Conservation (phyloP, 2,113 vertebrate genomes). For the Corythornis madagascariensis region DNA sequence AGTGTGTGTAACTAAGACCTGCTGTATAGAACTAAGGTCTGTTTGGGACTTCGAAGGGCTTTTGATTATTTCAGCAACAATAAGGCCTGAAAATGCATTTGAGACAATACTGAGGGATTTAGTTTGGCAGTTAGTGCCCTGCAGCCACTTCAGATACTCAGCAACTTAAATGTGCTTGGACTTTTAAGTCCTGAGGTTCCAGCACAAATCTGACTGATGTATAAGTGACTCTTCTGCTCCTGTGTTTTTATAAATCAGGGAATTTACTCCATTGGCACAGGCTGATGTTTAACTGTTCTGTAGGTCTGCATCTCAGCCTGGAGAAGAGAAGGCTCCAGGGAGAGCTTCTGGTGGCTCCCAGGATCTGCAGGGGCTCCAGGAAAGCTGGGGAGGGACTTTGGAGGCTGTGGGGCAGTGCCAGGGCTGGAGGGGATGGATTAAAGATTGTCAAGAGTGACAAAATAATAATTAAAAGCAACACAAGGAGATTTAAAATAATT, state of each 20-base stretch:
- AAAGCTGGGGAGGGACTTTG: too few species aligned
- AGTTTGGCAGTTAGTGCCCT: not conserved
- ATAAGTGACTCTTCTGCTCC: not conserved
- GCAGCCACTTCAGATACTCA: not conserved
- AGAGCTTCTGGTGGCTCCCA: too few species aligned
- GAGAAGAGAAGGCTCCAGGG: too few species aligned
- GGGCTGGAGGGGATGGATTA: not conserved
- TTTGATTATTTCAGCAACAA: not conserved
- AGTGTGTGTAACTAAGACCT: not conserved
- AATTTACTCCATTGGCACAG: not conserved
- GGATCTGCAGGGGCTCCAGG: too few species aligned
- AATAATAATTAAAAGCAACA: not conserved
- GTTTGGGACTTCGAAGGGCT: not conserved
- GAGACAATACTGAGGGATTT: not conserved
- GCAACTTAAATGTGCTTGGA: slow-evolving; percentile 26
- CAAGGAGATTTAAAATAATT: too few species aligned
- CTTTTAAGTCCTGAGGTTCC: not conserved
- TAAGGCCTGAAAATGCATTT: not conserved
- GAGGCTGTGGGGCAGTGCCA: too few species aligned
- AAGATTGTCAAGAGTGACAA: not conserved
- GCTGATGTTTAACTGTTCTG: not conserved
- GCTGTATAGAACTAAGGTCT: not conserved
- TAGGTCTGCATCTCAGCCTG: not conserved
- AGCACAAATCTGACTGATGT: not conserved
- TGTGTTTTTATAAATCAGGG: not conserved